A percentile compares a stretch with the other conserved stretches of the same genome.
Evolutionary conservation across 2,113 vertebrate genomes (phyloP).

Genomic region (Bagarius yarrelli): DNA sequence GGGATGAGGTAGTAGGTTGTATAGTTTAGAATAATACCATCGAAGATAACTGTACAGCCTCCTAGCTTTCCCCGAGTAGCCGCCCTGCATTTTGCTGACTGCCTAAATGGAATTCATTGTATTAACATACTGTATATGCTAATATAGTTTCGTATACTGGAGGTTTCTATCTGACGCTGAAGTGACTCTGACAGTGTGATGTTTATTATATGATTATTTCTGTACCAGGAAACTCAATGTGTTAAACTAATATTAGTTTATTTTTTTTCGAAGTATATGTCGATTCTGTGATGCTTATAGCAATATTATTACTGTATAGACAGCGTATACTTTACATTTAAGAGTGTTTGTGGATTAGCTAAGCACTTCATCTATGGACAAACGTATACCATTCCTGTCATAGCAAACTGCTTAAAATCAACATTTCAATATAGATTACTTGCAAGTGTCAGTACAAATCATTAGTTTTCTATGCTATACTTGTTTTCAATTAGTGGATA

Average conservation of each 20-base stretch:
- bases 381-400: background rate
- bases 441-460: background rate
- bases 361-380: background rate
- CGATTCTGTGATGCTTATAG: background rate
- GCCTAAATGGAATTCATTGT: background rate
- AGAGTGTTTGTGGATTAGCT: background rate
- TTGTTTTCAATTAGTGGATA: background rate
- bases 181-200: background rate
- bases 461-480: background rate
- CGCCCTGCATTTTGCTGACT: slow-evolving; percentile 51
- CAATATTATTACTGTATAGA: background rate
- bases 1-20: slow-evolving; percentile 99
- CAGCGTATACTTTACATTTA: background rate
- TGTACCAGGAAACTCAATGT: background rate
- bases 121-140: background rate
- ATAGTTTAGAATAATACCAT: slow-evolving; percentile 98
- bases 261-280: background rate
- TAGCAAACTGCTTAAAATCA: background rate
- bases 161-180: background rate
- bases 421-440: background rate
- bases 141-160: background rate
- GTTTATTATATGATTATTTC: background rate
- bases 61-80: slow-evolving; percentile 95
- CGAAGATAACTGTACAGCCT: slow-evolving; percentile 99
- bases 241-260: background rate